Evolutionary conservation across 2,888 invertebrate genomes (phyloP).

Genomic region (Tetropium fuscum): DNA sequence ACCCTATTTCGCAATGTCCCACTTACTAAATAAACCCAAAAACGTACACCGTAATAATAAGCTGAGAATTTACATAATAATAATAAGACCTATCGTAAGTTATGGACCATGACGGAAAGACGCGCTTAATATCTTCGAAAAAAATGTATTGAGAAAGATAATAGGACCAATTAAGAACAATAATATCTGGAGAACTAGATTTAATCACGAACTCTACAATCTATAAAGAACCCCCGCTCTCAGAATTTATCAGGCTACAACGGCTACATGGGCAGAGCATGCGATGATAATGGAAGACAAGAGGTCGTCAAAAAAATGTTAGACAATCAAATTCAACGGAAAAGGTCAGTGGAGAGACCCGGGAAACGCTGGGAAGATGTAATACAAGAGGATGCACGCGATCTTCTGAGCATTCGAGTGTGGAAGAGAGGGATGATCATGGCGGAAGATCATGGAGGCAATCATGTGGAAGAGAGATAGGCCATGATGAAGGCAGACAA

Average conservation of each 20-base stretch:
- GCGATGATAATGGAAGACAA: slow-evolving; percentile 3
- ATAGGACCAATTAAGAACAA: not conserved
- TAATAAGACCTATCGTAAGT: not conserved
- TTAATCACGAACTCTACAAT: not conserved
- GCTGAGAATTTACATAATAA: not conserved
- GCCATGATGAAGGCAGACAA: too few species aligned
- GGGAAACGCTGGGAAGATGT: too few species aligned
- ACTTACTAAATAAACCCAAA: not conserved
- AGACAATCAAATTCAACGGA: too few species aligned
- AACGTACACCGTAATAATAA: not conserved
- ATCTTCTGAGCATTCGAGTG: not conserved
- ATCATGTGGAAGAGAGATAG: too few species aligned
- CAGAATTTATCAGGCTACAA: slow-evolving; percentile 4
- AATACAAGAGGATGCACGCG: not conserved
- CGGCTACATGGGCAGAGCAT: slow-evolving; percentile 2
- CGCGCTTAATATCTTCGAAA: not conserved
- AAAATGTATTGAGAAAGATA: not conserved
- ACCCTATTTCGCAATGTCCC: too few species aligned
- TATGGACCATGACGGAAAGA: not conserved
- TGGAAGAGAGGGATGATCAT: too few species aligned
- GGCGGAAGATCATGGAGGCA: too few species aligned
- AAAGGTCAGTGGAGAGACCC: too few species aligned
- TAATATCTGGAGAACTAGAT: not conserved
- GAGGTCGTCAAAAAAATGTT: not conserved
- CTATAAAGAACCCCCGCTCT: not conserved